Evolutionary conservation across 2,888 invertebrate species (phyloP).

Genomic region (Aricia artaxerxes): DNA sequence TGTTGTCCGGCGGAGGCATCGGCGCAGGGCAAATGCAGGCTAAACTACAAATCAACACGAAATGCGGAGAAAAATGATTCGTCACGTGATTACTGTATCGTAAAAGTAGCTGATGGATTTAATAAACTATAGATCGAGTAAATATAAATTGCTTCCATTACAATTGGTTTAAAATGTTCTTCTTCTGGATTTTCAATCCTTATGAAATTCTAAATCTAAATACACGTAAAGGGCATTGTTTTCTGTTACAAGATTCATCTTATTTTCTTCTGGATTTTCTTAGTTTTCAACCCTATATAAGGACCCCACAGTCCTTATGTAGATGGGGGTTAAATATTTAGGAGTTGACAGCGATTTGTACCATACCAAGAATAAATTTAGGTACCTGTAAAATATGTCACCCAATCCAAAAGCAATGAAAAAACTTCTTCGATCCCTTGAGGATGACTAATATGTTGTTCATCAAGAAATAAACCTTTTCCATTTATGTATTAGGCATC

Average conservation of each 20-base stretch:
- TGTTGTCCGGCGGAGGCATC: background rate
- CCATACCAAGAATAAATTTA: background rate
- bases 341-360: background rate
- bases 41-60: conserved; percentile 1
- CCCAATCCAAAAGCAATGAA: background rate
- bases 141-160: background rate
- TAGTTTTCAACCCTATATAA: too few relatives aligned
- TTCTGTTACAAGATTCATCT: background rate
- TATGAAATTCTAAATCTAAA: background rate
- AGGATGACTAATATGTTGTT: background rate
- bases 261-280: background rate
- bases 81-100: conserved; percentile 34
- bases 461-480: conserved; percentile 6
- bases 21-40: background rate
- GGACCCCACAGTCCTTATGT: too few relatives aligned
- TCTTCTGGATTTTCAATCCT: background rate
- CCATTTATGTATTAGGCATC: background rate
- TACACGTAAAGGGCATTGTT: background rate
- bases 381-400: background rate
- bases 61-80: conserved; percentile 44
- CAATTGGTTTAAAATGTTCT: background rate
- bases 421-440: background rate
- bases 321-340: too few relatives aligned
- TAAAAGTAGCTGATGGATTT: background rate
- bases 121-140: background rate